Conservation (phyloP, 2,113 vertebrate species). For the Emberiza fucata region DNA sequence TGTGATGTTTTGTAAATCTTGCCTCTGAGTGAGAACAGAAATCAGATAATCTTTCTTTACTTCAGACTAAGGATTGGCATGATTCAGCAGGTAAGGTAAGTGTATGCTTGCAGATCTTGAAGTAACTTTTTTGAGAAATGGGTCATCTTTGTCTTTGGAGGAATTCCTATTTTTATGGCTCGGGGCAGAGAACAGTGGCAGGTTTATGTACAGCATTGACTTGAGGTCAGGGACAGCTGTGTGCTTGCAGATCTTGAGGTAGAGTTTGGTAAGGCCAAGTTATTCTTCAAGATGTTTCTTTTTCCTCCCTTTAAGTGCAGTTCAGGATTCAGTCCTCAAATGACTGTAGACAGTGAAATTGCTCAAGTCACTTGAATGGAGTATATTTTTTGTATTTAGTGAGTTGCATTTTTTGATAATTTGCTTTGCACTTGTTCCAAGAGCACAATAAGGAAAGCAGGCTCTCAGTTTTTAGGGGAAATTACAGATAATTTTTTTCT, state of each 20-base stretch:
- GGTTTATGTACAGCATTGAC: not conserved
- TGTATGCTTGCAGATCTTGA: not conserved
- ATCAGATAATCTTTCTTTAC: not conserved
- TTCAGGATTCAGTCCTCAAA: not conserved
- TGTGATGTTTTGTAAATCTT: not conserved
- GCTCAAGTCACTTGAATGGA: not conserved
- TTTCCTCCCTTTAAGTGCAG: not conserved
- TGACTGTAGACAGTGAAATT: not conserved
- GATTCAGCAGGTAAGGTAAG: not conserved
- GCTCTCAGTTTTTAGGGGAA: not conserved
- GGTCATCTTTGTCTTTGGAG: not conserved
- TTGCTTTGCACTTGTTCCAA: not conserved
- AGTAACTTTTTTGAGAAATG: not conserved
- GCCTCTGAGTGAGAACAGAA: not conserved
- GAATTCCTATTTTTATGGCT: not conserved
- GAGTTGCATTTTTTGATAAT: not conserved
- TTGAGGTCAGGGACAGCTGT: not conserved
- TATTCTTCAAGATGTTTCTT: not conserved
- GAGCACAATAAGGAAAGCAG: not conserved
- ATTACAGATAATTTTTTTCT: not conserved
- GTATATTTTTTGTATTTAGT: not conserved
- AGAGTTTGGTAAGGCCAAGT: not conserved
- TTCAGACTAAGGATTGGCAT: not conserved
- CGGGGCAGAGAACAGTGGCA: not conserved
- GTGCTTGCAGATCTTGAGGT: not conserved